Conservation (phyloP, 2,888 invertebrate species). For the Drosophila pseudotalamancana region DNA sequence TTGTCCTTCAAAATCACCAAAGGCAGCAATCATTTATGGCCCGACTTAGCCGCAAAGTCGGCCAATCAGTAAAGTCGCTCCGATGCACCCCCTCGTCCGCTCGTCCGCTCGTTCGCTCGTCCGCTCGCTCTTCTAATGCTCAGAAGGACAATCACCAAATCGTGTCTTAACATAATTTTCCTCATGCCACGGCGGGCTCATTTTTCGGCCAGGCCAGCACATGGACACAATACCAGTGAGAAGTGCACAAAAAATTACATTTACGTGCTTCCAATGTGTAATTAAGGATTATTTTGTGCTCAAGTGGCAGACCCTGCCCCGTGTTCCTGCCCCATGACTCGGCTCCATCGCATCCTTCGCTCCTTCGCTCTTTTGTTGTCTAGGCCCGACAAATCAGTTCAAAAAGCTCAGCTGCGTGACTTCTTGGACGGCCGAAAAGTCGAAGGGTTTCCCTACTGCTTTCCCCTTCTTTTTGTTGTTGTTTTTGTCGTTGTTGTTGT, state of each 20-base stretch:
- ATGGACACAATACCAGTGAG: slow-evolving; percentile 49
- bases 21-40: slow-evolving; percentile 75
- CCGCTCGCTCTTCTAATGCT: slow-evolving; percentile 42
- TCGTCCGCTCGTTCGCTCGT: not conserved
- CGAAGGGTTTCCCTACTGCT: slow-evolving; percentile 41
- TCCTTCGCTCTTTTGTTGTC: slow-evolving; percentile 53
- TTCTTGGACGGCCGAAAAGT: slow-evolving; percentile 38
- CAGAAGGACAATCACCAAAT: slow-evolving; percentile 72
- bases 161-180: slow-evolving; percentile 77
- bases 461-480: not conserved
- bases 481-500: not conserved
- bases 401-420: slow-evolving; percentile 75
- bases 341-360: not conserved
- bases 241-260: slow-evolving; percentile 78
- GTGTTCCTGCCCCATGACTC: not conserved
- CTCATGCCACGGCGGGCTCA: slow-evolving; percentile 23
- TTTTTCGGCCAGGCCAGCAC: slow-evolving; percentile 15
- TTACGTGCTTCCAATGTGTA: slow-evolving; percentile 78
- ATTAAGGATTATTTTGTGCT: slow-evolving; percentile 79
- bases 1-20: slow-evolving; percentile 68
- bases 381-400: slow-evolving; percentile 73
- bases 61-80: slow-evolving; percentile 65
- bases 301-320: slow-evolving; percentile 57
- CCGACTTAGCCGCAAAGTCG: slow-evolving; percentile 67
- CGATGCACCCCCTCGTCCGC: slow-evolving; percentile 17